phyloP scores from a whole-genome alignment of 2,113 vertebrate species.

The Equus quagga region DNA sequence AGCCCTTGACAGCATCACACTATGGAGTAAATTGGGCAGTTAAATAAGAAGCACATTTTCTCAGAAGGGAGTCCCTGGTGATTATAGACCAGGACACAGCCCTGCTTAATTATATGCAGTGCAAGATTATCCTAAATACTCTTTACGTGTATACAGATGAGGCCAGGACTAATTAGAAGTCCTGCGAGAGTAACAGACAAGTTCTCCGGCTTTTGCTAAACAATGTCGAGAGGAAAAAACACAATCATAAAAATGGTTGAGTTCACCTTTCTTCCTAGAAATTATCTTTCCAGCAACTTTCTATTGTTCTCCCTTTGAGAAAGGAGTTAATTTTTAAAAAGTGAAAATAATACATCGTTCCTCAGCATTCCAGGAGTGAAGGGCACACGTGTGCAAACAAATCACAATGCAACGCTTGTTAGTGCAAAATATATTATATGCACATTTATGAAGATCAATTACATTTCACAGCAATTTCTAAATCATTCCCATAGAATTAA shows the following conservation, averaged over 20 bases:
- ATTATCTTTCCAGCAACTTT: not conserved
- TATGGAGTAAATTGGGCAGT: not conserved
- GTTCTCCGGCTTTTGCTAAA: not conserved
- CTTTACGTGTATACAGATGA: not conserved
- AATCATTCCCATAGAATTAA: constrained; percentile 59
- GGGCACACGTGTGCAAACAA: not conserved
- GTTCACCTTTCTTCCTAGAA: constrained; percentile 40
- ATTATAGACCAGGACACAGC: not conserved
- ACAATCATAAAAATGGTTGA: not conserved
- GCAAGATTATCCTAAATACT: constrained; percentile 22
- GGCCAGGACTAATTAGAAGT: not conserved
- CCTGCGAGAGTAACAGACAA: not conserved
- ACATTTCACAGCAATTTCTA: constrained; percentile 38
- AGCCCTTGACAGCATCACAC: not conserved
- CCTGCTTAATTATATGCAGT: not conserved
- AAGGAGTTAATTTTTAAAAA: not conserved
- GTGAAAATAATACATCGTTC: not conserved
- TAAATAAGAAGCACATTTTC: constrained; percentile 15
- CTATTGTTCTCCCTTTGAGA: not conserved
- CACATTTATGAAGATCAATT: constrained; percentile 69
- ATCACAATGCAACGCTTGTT: constrained; percentile 16
- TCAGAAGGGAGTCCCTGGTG: constrained; percentile 35
- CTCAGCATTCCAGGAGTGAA: not conserved
- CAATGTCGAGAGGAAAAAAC: not conserved
- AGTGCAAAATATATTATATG: not conserved